Evolutionary conservation across 2,888 invertebrate species (phyloP), one percentile per base, ranked within the genome.

Genomic region (Tyria jacobaeae): DNA sequence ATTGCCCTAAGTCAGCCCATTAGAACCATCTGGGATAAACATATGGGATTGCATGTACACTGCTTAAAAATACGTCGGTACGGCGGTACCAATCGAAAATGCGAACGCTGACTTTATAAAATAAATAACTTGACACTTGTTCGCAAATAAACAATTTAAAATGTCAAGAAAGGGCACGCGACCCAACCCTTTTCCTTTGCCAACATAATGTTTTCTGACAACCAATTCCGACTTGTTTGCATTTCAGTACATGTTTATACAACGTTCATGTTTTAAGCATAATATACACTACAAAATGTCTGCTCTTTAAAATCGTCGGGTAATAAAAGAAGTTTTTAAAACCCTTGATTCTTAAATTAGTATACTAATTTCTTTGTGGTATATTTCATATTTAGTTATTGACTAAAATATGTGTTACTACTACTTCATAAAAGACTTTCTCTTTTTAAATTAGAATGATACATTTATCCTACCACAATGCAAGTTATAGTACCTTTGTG

Each of bases 131-230:
- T 87, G 91, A 92, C 92, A 91, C 91, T 91, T 91, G 93, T 91
- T 89, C 84, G 86, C 87, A 92, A 92, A 92, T 91, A 93, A 92
- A 94, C 92, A 94, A 92, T 93, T 93, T 93, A 92, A 92, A 93
- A 92, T 91, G 93, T 93, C 92, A 93, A 91, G 92, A 88, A 90
- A 92, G 91, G 93, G 91, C 84, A 81, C 78, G 78, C 79, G 73
- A 75, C 79, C 81, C 84, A 89, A 91, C 91, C 92, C 92, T 90
- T 90, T 84, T 85, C 84, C 85, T 82, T 72, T 69, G 69, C 84
- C 84, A 85, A 86, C 91, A 90, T 91, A 90, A 89, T 89, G 90
- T 89, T 89, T 88, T 87, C 90, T 90, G 90, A 90, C 92, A 90
- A 88, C 85, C 89, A 89, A 90, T 90, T 89, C 75, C 81, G 79